Base-by-base conservation (phyloP, 2,797 vertebrate genomes). In the Sardinella longiceps region DNA sequence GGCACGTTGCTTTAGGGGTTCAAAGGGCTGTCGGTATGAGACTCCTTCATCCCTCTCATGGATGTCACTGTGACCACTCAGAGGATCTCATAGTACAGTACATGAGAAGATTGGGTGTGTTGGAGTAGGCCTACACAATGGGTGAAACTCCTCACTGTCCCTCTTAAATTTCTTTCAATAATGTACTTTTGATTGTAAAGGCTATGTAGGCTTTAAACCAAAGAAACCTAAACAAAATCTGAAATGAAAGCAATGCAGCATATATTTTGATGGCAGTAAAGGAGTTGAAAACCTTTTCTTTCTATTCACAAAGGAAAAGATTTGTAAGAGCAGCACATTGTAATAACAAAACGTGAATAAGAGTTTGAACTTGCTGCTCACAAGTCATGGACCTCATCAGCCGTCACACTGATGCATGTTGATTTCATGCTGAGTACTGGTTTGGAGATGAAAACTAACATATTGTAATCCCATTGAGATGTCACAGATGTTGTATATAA, bases 401-500 rank as follows among this genome's bases (percentile, higher is more conserved):
- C 60, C 30, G 11, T 63, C 60, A 28, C n/a, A 28, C 60, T 28
- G 60, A 12, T 63, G 25, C 28, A 28, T 63, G 56, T 20, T 12
- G 7, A 14, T 33, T 25, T 66, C 60, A 30, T 33, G 28, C 60
- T 66, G 60, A 11, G 60, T 30, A 11, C 33, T 12, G 3, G 60
- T 66, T 11, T 66, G 14, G 12, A 28, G 28, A 66, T 28, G 30
- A 30, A 66, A 66, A 30, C 28, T 11, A 66, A 30, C 28, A 66
- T 2, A 37, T 30, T 70, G 28, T 70, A 5, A 70, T 30, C 33
- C 33, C 33, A 70, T 4, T 70, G 66, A 70, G 3, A 70, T 70
- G 60, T 30, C 60, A 66, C 60, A 66, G 60, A 66, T 66, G 60
- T 66, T n/a, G 14, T 37, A 70, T 70, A 70, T 33, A 70, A 37